Percentiles rank a stretch among this genome's conserved stretches.
phyloP scores from a whole-genome alignment of 2,888 invertebrate genomes.

The Ptycholaimellus sp. region DNA sequence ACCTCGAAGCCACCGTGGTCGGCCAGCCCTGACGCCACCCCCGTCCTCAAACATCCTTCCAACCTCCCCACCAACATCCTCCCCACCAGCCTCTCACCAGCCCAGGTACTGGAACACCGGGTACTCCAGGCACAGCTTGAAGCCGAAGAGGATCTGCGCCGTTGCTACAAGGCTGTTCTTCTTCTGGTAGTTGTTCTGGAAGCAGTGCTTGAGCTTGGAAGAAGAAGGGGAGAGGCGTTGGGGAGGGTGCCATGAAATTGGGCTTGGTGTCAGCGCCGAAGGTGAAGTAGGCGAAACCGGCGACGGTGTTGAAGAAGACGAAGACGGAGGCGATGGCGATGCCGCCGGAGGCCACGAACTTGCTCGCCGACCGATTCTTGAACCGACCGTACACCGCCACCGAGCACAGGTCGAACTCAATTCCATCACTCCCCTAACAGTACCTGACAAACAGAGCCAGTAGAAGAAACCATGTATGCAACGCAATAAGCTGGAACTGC shows the following conservation, averaged over 20 bases:
- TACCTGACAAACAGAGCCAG: no score
- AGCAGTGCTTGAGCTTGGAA: not conserved
- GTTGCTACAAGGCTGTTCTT: not conserved
- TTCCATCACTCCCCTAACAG: not conserved
- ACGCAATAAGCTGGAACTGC: not conserved
- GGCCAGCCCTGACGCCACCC: not conserved
- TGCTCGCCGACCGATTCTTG: not conserved
- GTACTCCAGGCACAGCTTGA: conserved; percentile 4
- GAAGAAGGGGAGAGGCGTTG: not conserved
- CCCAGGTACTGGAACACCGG: conserved; percentile 4
- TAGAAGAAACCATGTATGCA: conserved; percentile 1
- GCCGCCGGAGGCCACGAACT: not conserved
- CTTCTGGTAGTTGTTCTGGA: not conserved
- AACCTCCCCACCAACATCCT: not conserved
- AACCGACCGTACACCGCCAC: conserved; percentile 5
- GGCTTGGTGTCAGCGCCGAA: conserved; percentile 1
- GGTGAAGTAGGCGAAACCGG: conserved; percentile 2
- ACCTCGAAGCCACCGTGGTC: no score
- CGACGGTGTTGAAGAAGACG: conserved; percentile 3
- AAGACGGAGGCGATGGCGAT: not conserved
- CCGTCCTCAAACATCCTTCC: not conserved
- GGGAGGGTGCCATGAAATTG: conserved; percentile 1
- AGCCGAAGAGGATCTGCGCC: conserved; percentile 3
- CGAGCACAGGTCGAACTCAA: conserved; percentile 4
- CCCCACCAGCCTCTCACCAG: conserved; percentile 1